Conservation (phyloP, 2,113 vertebrate species). For the Ursus arctos region DNA sequence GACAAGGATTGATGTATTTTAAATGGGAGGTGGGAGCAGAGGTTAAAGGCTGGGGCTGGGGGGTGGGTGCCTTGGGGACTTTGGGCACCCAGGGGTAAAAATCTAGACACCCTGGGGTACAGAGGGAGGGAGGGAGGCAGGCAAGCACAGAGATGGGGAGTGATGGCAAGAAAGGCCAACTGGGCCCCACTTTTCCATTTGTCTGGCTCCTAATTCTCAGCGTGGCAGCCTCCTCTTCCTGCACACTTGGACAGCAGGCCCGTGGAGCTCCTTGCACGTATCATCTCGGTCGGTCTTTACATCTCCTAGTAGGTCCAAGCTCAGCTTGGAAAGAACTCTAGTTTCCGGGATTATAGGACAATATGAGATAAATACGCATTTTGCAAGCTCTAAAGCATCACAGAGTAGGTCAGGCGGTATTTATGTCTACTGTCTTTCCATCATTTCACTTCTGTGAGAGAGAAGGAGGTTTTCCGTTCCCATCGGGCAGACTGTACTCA, state of each 20-base stretch:
- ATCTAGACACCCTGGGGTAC: not conserved
- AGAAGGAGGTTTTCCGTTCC: not conserved
- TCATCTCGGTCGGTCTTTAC: not conserved
- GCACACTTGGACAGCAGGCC: not conserved
- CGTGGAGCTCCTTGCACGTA: accelerated
- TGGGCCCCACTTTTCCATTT: not conserved
- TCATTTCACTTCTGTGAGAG: not conserved
- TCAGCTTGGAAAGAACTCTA: not conserved
- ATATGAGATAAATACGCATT: not conserved
- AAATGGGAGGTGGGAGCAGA: not conserved
- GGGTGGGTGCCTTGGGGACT: not conserved
- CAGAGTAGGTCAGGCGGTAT: not conserved
- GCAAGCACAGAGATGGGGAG: not conserved
- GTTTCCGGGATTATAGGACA: not conserved
- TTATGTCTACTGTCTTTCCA: not conserved
- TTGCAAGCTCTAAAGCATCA: not conserved
- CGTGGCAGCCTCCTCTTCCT: accelerated
- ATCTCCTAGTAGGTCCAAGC: not conserved
- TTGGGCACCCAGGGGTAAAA: not conserved
- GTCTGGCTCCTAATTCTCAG: not conserved
- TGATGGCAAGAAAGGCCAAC: not conserved
- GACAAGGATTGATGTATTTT: not conserved
- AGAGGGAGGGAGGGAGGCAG: not conserved
- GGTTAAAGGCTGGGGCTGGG: not conserved
- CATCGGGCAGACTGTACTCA: not conserved